Evolutionary conservation across 2,113 vertebrate genomes (phyloP).

Genomic region (Stictonetta naevosa): DNA sequence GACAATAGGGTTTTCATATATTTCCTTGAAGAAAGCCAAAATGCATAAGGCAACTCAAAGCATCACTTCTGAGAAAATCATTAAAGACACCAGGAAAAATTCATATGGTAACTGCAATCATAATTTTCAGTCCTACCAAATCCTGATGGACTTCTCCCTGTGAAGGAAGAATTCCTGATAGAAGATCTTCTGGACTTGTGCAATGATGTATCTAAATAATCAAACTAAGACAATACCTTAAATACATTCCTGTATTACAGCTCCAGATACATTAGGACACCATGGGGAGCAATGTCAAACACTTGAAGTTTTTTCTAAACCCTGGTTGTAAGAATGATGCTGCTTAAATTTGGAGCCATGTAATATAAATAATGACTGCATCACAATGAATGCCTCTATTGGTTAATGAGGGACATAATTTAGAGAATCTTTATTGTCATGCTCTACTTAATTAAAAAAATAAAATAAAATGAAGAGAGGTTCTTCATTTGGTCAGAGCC

Average conservation of each 20-base stretch:
- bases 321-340: background rate
- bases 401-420: conserved; percentile 2
- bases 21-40: background rate
- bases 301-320: background rate
- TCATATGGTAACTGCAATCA: background rate
- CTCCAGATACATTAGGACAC: background rate
- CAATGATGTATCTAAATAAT: background rate
- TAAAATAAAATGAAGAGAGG: background rate
- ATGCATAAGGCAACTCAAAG: background rate
- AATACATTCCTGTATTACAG: background rate
- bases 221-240: background rate
- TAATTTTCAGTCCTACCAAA: background rate
- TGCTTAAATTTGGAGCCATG: background rate
- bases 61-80: background rate
- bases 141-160: background rate
- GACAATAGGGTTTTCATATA: background rate
- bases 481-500: background rate
- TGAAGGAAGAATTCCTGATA: background rate
- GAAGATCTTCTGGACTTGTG: background rate
- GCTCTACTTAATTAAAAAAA: background rate
- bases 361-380: background rate
- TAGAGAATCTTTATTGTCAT: background rate
- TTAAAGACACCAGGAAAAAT: background rate
- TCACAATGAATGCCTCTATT: background rate
- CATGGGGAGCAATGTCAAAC: background rate